phyloP scores from a whole-genome alignment of 2,888 invertebrate species.

The Polydrusus cervinus region DNA sequence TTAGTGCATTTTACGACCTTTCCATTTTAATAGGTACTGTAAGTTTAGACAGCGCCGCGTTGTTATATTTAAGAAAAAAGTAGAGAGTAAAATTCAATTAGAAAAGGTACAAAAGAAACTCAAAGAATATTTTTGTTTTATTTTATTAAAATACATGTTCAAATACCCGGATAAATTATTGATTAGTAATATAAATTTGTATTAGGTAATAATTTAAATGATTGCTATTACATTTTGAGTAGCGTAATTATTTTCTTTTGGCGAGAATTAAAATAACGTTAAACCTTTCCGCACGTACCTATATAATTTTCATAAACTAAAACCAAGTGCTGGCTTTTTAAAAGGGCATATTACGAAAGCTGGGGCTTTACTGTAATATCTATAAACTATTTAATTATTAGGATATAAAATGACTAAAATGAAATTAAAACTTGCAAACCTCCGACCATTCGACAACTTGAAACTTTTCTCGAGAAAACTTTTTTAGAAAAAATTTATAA shows the following conservation, averaged over 20 bases:
- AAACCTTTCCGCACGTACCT: too few species aligned
- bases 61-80: conserved; percentile 16
- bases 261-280: too few species aligned
- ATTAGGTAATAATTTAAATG: too few species aligned
- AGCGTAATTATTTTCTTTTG: too few species aligned
- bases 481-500: conserved; percentile 11
- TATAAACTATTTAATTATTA: not conserved
- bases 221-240: too few species aligned
- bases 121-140: not conserved
- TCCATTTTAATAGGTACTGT: not conserved
- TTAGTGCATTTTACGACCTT: conserved; percentile 1
- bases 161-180: too few species aligned
- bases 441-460: not conserved
- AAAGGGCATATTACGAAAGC: too few species aligned
- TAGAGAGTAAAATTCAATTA: conserved; percentile 20
- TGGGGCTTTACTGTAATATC: too few species aligned
- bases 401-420: not conserved
- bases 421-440: conserved; percentile 4
- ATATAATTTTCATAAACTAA: too few species aligned
- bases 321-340: too few species aligned
- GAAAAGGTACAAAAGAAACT: not conserved
- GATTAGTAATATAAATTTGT: too few species aligned
- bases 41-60: conserved; percentile 4
- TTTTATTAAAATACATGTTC: not conserved
- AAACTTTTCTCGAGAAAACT: conserved; percentile 3